Conservation (phyloP, 2,888 invertebrate species). For the Carcina quercana region DNA sequence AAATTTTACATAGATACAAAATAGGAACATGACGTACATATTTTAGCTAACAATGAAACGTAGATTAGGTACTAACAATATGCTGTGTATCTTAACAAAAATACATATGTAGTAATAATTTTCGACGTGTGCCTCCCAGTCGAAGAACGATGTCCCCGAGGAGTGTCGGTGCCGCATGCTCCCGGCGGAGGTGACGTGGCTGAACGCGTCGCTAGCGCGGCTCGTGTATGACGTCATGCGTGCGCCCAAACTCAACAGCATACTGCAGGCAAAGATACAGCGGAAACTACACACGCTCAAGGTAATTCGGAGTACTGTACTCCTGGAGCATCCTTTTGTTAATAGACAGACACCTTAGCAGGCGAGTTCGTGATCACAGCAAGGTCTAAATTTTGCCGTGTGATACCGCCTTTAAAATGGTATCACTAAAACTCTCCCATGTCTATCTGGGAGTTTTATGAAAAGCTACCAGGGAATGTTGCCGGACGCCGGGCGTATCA, state of each 20-base stretch:
- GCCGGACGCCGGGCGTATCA: too few species aligned
- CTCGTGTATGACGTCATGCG: constrained; percentile 88
- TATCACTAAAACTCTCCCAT: too few species aligned
- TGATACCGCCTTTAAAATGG: too few species aligned
- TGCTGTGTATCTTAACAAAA: not conserved
- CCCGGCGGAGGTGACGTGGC: constrained; percentile 77
- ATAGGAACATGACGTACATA: too few species aligned
- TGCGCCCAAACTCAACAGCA: constrained; percentile 79
- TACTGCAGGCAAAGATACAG: constrained; percentile 86
- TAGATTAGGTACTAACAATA: not conserved
- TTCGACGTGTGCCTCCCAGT: constrained; percentile 17
- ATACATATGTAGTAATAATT: too few species aligned
- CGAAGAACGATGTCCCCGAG: constrained; percentile 25
- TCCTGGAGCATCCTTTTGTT: not conserved
- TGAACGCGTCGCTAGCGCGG: constrained; percentile 86
- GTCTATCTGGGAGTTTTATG: too few species aligned
- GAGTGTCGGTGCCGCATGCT: constrained; percentile 46
- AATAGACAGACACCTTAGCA: too few species aligned
- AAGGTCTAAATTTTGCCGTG: too few species aligned
- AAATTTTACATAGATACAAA: too few species aligned
- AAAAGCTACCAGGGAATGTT: too few species aligned
- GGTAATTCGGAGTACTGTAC: constrained; percentile 48
- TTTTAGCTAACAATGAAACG: too few species aligned
- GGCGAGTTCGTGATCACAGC: too few species aligned
- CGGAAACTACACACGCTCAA: constrained; percentile 90